phyloP scores from a whole-genome alignment of 2,888 invertebrate genomes.

The Mimas tiliae region DNA sequence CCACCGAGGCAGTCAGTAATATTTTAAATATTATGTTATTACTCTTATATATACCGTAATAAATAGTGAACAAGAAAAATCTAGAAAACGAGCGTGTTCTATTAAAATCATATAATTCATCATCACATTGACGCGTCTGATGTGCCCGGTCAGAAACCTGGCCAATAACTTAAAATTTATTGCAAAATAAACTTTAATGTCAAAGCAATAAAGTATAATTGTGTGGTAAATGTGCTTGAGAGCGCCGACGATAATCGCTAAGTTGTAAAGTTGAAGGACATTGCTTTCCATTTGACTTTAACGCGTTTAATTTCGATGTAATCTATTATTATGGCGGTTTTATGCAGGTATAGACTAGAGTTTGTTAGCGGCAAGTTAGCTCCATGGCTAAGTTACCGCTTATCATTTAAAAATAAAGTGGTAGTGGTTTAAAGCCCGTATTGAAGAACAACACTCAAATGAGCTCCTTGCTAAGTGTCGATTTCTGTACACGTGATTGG shows the following conservation, averaged over 20 bases:
- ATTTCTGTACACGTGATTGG: too few species aligned
- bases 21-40: too few species aligned
- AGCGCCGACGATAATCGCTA: conserved; percentile 3
- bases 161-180: conserved; percentile 3
- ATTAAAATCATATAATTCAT: conserved; percentile 20
- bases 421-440: too few species aligned
- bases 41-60: too few species aligned
- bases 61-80: neutral
- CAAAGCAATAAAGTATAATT: conserved; percentile 10
- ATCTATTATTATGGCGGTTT: conserved; percentile 10
- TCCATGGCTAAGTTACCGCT: neutral
- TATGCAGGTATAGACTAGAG: neutral
- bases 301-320: conserved; percentile 5
- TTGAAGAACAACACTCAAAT: too few species aligned
- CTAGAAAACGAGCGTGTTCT: conserved; percentile 5
- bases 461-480: too few species aligned
- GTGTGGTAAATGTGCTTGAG: neutral
- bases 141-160: neutral
- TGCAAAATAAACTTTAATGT: conserved; percentile 14
- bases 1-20: too few species aligned
- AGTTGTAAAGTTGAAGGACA: conserved; percentile 19
- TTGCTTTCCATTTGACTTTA: conserved; percentile 22
- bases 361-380: neutral
- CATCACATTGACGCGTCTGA: neutral
- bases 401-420: neutral